Evolutionary conservation across 1,140 invertebrate genomes (phyloP), one percentile per base, ranked within the genome.

Genomic region (Drosophila orosa): DNA sequence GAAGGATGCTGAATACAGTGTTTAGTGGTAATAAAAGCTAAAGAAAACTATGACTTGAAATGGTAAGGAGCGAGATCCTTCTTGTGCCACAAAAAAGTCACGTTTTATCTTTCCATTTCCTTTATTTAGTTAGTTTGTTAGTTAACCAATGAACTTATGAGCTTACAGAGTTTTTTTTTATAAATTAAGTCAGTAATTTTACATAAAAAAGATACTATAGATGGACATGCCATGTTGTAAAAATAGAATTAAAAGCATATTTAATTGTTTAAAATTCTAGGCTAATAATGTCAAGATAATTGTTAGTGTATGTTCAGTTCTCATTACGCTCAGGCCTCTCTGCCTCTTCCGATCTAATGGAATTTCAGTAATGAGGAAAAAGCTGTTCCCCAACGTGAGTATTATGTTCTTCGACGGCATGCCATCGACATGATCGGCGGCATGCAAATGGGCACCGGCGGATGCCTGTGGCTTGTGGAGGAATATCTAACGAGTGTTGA

Each of bases 401-500:
- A 77, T 84, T 84, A 74, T 69, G 66, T 80, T 85, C 81, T 69
- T 48, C 10, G 65, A 39, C 42, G 40, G 55, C 47, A 63, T 62
- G 57, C 37, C 52, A 66, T 50, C 54, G 48, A 39, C 58, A 60
- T 60, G 45, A 63, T 63, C 55, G 29, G 68, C 71, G 73, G 56
- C 80, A 78, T 76, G 80, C 75, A 83, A 76, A 76, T 84, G 55
- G 35, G 42, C 66, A 68, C 35, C 24, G 59, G 42, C 73, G 74
- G 69, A 86, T 89, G 58, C 80, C 73, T 89, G 77, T 83, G 84
- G 80, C 77, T 79, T 75, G 42, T 37, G 47, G 74, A 74, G 47
- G 74, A 74, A 74, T 80, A 29, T 74, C 78, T 85, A 85, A 69
- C 57, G 82, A 69, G 62, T 69, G 82, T 68, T 80, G 76, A 89